These are phyloP conservation scores for Lepus europaeus DNA, from an alignment of 2,113 vertebrate genomes.

Conservation along the genomic window DNA sequence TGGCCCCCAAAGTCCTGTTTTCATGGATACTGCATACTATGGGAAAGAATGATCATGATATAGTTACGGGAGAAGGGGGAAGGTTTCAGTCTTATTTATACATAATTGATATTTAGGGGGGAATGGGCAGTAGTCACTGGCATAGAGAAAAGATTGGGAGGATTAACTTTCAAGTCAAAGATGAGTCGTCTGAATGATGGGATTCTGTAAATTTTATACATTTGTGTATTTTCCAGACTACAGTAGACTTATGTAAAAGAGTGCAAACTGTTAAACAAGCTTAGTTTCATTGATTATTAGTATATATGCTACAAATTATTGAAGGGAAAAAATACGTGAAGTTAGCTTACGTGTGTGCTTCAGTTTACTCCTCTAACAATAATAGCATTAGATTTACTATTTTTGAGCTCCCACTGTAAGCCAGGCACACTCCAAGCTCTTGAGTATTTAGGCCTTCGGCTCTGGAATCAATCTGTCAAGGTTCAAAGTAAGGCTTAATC, in stretches of 20 bases:
- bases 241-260: background rate
- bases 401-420: background rate
- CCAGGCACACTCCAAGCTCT: background rate
- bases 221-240: background rate
- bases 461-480: background rate
- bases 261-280: background rate
- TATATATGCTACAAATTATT: background rate
- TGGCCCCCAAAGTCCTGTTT: background rate
- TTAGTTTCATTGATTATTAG: background rate
- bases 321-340: background rate
- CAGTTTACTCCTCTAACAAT: background rate
- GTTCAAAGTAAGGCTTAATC: conserved; percentile 18
- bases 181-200: background rate
- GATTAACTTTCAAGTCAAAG: background rate
- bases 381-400: background rate
- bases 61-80: background rate
- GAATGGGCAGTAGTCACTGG: background rate
- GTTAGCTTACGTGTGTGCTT: background rate
- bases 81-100: background rate
- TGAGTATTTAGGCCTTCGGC: background rate
- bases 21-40: background rate
- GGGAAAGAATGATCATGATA: background rate
- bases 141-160: background rate
- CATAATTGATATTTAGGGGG: background rate
- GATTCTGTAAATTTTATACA: background rate